Evolutionary conservation across 2,888 invertebrate genomes (phyloP).

Genomic region (Pinctada fucata): DNA sequence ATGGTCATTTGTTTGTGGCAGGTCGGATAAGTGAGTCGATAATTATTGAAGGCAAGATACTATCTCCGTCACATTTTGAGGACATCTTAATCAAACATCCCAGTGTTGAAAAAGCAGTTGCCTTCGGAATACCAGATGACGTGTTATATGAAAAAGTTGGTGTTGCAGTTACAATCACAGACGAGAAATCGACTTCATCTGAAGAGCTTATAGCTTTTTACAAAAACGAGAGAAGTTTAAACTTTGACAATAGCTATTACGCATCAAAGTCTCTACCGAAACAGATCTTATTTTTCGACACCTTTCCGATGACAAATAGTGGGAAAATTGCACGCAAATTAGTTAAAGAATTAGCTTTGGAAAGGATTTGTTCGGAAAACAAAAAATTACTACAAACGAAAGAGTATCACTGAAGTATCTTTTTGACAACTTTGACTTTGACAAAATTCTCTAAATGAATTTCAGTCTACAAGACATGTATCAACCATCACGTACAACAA

Average conservation of each 20-base stretch:
- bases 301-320: not conserved
- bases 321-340: not conserved
- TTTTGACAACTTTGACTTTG: too few species aligned
- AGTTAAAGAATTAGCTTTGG: not conserved
- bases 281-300: not conserved
- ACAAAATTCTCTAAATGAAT: too few species aligned
- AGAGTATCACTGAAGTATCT: too few species aligned
- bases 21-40: constrained; percentile 10
- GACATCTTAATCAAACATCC: not conserved
- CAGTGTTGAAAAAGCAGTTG: not conserved
- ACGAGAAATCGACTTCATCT: not conserved
- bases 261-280: not conserved
- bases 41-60: not conserved
- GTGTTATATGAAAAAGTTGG: not conserved
- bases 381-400: too few species aligned
- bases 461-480: too few species aligned
- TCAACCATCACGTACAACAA: too few species aligned
- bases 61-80: not conserved
- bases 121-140: not conserved
- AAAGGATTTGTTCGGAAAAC: too few species aligned
- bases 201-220: not conserved
- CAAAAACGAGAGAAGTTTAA: not conserved
- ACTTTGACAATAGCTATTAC: not conserved
- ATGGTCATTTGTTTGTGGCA: not conserved
- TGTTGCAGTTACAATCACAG: not conserved